A percentile compares a stretch with the other conserved stretches of the same genome.
Evolutionary conservation across 2,113 vertebrate genomes (phyloP).

Genomic region (Ictidomys tridecemlineatus): DNA sequence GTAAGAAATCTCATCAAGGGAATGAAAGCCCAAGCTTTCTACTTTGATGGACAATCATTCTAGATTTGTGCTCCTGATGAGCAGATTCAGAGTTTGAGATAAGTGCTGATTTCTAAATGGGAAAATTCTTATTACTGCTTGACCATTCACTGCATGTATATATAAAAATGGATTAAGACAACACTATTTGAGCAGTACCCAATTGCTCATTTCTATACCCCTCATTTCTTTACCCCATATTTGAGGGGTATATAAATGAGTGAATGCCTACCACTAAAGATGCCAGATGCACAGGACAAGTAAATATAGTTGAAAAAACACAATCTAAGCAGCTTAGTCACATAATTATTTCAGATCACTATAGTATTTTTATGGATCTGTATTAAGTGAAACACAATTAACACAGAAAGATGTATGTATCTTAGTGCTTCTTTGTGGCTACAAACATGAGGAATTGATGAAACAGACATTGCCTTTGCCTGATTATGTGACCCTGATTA

Average conservation of each 20-base stretch:
- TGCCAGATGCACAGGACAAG: background rate
- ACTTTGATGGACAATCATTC: background rate
- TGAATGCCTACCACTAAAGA: background rate
- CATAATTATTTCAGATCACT: background rate
- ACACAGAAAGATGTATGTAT: background rate
- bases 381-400: background rate
- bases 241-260: background rate
- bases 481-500: background rate
- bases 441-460: background rate
- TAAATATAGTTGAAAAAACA: background rate
- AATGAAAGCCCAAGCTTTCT: background rate
- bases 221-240: background rate
- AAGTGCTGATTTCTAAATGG: background rate
- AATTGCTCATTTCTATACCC: background rate
- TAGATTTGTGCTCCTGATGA: background rate
- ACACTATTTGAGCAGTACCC: background rate
- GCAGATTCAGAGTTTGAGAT: background rate
- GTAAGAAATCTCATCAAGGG: background rate
- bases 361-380: background rate
- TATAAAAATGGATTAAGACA: background rate
- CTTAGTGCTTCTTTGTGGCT: background rate
- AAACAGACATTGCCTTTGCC: background rate
- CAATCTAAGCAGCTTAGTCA: background rate
- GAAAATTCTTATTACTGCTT: background rate
- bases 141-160: background rate